Evolutionary conservation across 1,140 invertebrate genomes (phyloP).

Genomic region (Polyergus mexicanus): DNA sequence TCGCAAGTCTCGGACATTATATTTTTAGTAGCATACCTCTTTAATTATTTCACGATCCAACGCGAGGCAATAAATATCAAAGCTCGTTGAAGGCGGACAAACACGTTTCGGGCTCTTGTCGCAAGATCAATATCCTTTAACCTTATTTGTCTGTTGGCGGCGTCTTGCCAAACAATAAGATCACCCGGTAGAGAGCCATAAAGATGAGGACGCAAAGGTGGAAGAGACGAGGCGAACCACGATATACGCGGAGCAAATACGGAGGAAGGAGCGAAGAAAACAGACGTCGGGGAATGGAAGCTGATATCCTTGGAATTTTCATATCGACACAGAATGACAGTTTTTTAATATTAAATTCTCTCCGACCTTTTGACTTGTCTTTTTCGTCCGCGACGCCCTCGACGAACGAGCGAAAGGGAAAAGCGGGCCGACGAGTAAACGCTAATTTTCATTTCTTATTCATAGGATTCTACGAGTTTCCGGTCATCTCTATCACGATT

Average conservation of each 20-base stretch:
- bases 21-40: constrained; percentile 4
- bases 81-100: constrained; percentile 22
- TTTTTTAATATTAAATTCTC: constrained; percentile 87
- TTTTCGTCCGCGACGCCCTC: constrained; percentile 65
- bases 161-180: constrained; percentile 65
- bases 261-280: constrained; percentile 66
- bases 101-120: constrained; percentile 40
- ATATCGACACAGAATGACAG: constrained; percentile 86
- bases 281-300: constrained; percentile 75
- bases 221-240: constrained; percentile 13
- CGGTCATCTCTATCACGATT: constrained; percentile 20
- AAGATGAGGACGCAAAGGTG: constrained; percentile 49
- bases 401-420: constrained; percentile 55
- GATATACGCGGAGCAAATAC: constrained; percentile 63
- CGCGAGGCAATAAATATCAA: constrained; percentile 44
- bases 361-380: constrained; percentile 77
- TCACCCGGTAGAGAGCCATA: constrained; percentile 67
- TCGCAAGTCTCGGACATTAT: neutral
- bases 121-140: constrained; percentile 61
- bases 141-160: constrained; percentile 58
- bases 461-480: constrained; percentile 52
- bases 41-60: constrained; percentile 43
- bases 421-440: constrained; percentile 47
- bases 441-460: constrained; percentile 70
- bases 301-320: constrained; percentile 85